Evolutionary conservation across 2,113 vertebrate genomes (phyloP).

Genomic region (Morone saxatilis): DNA sequence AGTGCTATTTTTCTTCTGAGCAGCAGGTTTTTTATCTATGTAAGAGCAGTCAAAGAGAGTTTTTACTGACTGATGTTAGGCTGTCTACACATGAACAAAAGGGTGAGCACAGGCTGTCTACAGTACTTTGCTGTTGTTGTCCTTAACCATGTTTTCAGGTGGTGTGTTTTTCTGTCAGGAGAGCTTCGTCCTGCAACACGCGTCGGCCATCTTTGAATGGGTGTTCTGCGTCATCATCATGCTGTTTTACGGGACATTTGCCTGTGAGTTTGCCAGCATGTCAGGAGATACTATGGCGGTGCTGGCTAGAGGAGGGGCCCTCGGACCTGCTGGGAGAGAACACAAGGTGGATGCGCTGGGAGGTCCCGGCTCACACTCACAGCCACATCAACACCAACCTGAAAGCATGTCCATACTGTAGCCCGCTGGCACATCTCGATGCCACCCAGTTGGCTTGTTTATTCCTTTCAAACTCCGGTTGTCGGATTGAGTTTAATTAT

Average conservation of each 20-base stretch:
- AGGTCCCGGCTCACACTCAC: slow-evolving; percentile 54
- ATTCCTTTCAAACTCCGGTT: slow-evolving; percentile 38
- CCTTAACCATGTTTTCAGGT: slow-evolving; percentile 86
- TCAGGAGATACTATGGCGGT: slow-evolving; percentile 90
- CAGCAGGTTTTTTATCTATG: too few species aligned
- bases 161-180: slow-evolving; percentile 93
- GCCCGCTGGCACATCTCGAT: slow-evolving; percentile 26
- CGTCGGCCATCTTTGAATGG: slow-evolving; percentile 92
- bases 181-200: slow-evolving; percentile 89
- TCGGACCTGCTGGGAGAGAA: slow-evolving; percentile 70
- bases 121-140: slow-evolving; percentile 45
- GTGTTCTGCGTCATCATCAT: slow-evolving; percentile 91
- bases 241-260: slow-evolving; percentile 92
- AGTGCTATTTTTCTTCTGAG: too few species aligned
- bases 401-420: slow-evolving; percentile 84
- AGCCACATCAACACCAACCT: slow-evolving; percentile 65
- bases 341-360: slow-evolving; percentile 79
- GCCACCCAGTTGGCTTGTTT: slow-evolving; percentile 40
- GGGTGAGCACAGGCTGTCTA: not conserved
- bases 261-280: slow-evolving; percentile 90
- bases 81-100: too few species aligned
- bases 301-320: slow-evolving; percentile 80
- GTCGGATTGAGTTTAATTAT: slow-evolving; percentile 51
- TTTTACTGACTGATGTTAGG: too few species aligned
- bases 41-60: too few species aligned